Evolutionary conservation across 2,888 invertebrate species (phyloP), one percentile per base, ranked within the genome.

Genomic region (Agrochola circellaris): DNA sequence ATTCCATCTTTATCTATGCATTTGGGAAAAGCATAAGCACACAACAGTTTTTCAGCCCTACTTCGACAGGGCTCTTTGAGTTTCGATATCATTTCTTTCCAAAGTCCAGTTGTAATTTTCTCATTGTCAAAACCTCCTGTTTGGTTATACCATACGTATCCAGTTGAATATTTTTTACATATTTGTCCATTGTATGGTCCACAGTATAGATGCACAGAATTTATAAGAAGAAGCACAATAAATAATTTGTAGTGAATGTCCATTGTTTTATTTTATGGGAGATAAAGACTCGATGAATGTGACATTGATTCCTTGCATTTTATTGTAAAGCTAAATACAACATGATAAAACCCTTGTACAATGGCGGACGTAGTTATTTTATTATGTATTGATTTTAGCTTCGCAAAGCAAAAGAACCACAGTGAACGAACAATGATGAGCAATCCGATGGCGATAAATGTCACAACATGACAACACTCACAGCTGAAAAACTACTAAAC

Each of bases 11-110:
- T 97, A 89, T 97, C 95, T 81, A 98, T 97, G 92, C 99, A 99
- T 91, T 98, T 98, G 5, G 99, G 99, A 95, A 99, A 99, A 70
- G 99, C 99, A 95, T 98, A 99, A 77, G 98, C 98, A 95, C 99
- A 99, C 26, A 99, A 96, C 92, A 99, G 97, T 97, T 98, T 98
- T 97, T 99, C 99, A 67, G 99, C 99, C 78, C 98, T 98, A 85
- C 97, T 98, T 79, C 98, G 97, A 94, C 99, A 99, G 61, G 98
- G 98, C 90, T 99, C 99, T 78, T 97, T 97, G 62, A 99, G 96
- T 74, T 97, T 97, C 17, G 97, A 97, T 91, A 99, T 98, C 94
- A 99, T 97, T 96, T 99, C 99, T 86, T 98, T 98, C 99, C 99
- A 99, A 42, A 99, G 95, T 67, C 98, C 98, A 13, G 97, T 97